A percentile compares a stretch with the other conserved stretches of the same genome.
These are phyloP conservation scores for Limnephilus rhombicus DNA, from an alignment of 2,888 invertebrate species.

Conservation along the genomic window DNA sequence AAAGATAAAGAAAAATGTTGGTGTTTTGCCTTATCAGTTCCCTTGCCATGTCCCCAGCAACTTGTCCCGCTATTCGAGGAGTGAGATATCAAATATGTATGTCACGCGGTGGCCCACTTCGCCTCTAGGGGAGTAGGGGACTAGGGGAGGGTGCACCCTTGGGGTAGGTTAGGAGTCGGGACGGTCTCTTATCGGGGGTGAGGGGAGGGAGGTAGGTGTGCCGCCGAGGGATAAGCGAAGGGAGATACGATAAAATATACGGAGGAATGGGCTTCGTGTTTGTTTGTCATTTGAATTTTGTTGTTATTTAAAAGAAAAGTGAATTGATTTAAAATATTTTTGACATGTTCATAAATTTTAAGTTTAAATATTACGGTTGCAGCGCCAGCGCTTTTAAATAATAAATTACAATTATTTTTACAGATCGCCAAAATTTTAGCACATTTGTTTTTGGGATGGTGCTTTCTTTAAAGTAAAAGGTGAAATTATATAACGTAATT, in stretches of 20 bases:
- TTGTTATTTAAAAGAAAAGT: not conserved
- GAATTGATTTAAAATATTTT: no score
- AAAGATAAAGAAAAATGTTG: not conserved
- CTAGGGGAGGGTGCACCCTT: slow-evolving; percentile 45
- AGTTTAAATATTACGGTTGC: no score
- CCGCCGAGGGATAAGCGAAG: not conserved
- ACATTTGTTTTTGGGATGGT: no score
- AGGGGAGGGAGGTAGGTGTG: slow-evolving; percentile 14
- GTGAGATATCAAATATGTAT: slow-evolving; percentile 65
- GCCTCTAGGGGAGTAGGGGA: not conserved
- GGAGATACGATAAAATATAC: not conserved
- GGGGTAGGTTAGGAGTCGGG: slow-evolving; percentile 56
- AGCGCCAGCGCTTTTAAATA: no score
- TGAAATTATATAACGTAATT: no score
- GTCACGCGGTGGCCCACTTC: slow-evolving; percentile 62
- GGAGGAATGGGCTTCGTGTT: not conserved
- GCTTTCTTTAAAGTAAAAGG: no score
- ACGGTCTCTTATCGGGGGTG: slow-evolving; percentile 14
- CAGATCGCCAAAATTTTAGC: no score
- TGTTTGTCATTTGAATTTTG: not conserved
- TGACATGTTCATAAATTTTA: no score
- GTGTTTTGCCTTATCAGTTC: not conserved
- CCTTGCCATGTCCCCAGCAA: not conserved
- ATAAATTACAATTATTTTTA: no score
- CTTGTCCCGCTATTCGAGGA: slow-evolving; percentile 25